A percentile compares a stretch with the other conserved stretches of the same genome.
phyloP scores from a whole-genome alignment of 37 sponge, comb jelly and placozoan species.

The Chondrosia reniformis region DNA sequence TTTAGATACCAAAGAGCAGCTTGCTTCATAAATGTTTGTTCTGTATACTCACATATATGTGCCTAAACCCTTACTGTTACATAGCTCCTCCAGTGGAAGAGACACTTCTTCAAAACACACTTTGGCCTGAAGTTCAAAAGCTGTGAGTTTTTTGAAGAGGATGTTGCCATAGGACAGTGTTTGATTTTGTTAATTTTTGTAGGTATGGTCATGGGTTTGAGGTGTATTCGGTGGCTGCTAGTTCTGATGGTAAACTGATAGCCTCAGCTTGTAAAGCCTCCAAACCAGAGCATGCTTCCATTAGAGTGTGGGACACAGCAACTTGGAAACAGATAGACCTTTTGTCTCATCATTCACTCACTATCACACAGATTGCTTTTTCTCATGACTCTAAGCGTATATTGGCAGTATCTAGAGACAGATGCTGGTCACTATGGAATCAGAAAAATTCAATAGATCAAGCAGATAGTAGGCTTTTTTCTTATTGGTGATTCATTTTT shows the following conservation, averaged over 20 bases:
- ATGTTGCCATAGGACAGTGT: neutral
- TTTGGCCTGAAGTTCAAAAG: slow-evolving; percentile 95
- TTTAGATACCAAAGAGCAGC: too few species aligned
- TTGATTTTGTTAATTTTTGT: neutral
- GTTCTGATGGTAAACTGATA: slow-evolving; percentile 51
- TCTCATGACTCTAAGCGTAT: slow-evolving; percentile 56
- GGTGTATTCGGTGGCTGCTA: slow-evolving; percentile 62
- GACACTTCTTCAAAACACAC: slow-evolving; percentile 77
- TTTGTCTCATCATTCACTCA: slow-evolving; percentile 72
- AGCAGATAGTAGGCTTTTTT: neutral
- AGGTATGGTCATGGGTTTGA: slow-evolving; percentile 91
- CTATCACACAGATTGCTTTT: slow-evolving; percentile 87
- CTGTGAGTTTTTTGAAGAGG: slow-evolving; percentile 29
- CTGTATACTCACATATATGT: neutral
- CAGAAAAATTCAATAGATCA: slow-evolving; percentile 4
- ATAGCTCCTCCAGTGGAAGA: slow-evolving; percentile 78
- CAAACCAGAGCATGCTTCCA: slow-evolving; percentile 80
- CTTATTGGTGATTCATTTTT: slow-evolving; percentile 3
- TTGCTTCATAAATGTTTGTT: neutral
- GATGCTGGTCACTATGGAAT: slow-evolving; percentile 89
- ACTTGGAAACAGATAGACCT: slow-evolving; percentile 62
- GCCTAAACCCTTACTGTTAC: neutral
- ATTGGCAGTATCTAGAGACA: slow-evolving; percentile 85
- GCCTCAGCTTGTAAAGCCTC: slow-evolving; percentile 91
- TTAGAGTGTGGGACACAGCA: slow-evolving; percentile 67